These are phyloP conservation scores for Kradibia gibbosae DNA, from an alignment of 1,140 invertebrate species.

Conservation along the genomic window DNA sequence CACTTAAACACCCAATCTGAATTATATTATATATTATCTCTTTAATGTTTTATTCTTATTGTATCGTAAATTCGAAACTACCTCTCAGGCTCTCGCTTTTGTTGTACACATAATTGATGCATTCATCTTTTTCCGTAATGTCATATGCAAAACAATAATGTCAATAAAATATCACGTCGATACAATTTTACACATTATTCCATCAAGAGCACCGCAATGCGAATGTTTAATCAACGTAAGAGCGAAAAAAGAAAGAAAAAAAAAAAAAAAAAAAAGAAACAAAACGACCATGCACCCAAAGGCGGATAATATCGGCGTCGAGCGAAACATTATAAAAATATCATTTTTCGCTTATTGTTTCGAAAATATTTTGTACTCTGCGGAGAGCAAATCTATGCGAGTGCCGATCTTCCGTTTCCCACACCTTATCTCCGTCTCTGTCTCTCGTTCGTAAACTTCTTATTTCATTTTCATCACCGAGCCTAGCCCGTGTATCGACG, in stretches of 20 bases:
- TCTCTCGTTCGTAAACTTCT: no score
- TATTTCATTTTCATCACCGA: no score
- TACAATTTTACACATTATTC: neutral
- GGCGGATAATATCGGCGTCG: neutral
- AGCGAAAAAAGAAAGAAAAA: slow-evolving; percentile 11
- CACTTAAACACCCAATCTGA: slow-evolving; percentile 46
- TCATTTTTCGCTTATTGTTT: slow-evolving; percentile 17
- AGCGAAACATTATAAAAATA: slow-evolving; percentile 45
- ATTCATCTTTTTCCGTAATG: slow-evolving; percentile 7
- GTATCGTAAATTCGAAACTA: slow-evolving; percentile 24
- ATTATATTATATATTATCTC: slow-evolving; percentile 19
- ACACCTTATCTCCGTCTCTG: no score
- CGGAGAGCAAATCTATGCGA: neutral
- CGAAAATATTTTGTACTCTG: slow-evolving; percentile 45
- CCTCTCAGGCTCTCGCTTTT: slow-evolving; percentile 38
- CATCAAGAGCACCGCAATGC: neutral
- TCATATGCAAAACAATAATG: slow-evolving; percentile 12
- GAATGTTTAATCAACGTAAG: neutral
- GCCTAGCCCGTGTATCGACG: no score
- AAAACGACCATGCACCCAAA: neutral
- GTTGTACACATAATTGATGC: slow-evolving; percentile 23
- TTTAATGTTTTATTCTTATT: slow-evolving; percentile 22
- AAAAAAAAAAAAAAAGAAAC: no score
- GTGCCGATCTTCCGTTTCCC: neutral
- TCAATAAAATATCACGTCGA: neutral